Evolutionary conservation across 2,797 vertebrate species (phyloP), one percentile per base, ranked within the genome.

Genomic region (Sternotherus odoratus): DNA sequence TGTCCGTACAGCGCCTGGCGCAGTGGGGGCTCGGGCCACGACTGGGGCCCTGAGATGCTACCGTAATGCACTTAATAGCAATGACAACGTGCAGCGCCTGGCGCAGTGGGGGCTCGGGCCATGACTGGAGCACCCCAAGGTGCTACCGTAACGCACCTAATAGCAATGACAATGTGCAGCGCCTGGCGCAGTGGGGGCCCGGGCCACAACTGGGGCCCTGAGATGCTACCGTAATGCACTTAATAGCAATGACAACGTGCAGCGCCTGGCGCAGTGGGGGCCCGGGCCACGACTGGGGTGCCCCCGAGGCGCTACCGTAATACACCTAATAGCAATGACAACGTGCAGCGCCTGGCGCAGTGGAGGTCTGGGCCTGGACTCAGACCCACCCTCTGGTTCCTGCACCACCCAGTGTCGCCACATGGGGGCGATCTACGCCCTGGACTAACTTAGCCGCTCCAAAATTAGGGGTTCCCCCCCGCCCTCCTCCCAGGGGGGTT

Each of bases 261-360:
- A 63, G 26, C 54, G 1, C 54, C 54, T 6, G 24, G 53, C 23
- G 53, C 53, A 54, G 8, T 19, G 16, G 33, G n/a, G 5, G 30
- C 33, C 8, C 11, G 63, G 17, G n/a, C 63, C n/a, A 66, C 19
- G 17, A 36, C 33, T 17, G 63, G 63, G 63, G n/a, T n/a, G n/a
- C n/a, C 4, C 1, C 8, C 8, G 8, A 36, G 63, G 4, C 3
- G 33, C 2, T 36, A 66, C n/a, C 8, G 4, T 39, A 36, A 23
- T 39, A 39, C n/a, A 36, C 63, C 10, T 39, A 69, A 69, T 69
- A 69, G 19, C 63, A 69, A 23, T 11, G 4, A 4, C 33, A 63
- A 63, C 8, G 17, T 66, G 8, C 60, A 63, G 26, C 54, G 1
- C 54, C 54, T 6, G 24, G 53, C 23, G 53, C 53, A 54, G 8